Percentiles rank a stretch among this genome's conserved stretches.
These are phyloP conservation scores for Pocillopora verrucosa DNA, from an alignment of 64 coral and sea anemone genomes.

Conservation along the genomic window DNA sequence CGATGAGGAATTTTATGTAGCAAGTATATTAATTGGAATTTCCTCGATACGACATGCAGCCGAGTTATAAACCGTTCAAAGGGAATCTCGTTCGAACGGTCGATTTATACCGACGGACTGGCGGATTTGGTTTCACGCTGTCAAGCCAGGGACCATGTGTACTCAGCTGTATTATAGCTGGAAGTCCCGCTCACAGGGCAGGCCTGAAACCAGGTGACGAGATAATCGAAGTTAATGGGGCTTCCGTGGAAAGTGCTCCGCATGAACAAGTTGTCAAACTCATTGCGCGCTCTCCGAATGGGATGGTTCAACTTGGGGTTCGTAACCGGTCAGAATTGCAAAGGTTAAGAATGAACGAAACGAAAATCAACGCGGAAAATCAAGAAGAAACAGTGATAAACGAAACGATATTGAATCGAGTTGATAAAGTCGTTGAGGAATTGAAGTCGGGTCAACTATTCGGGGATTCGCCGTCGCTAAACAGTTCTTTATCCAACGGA, in stretches of 20 bases:
- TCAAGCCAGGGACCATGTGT: constrained; percentile 92
- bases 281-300: constrained; percentile 76
- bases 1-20: constrained; percentile 25
- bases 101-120: constrained; percentile 61
- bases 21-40: constrained; percentile 32
- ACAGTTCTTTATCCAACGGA: constrained; percentile 41
- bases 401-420: constrained; percentile 82
- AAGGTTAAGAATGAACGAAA: constrained; percentile 1
- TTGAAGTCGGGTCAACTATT: constrained; percentile 77
- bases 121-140: constrained; percentile 93
- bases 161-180: constrained; percentile 84
- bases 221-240: constrained; percentile 86
- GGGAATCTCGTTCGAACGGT: constrained; percentile 42
- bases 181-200: constrained; percentile 90
- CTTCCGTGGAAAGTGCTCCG: constrained; percentile 66
- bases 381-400: constrained; percentile 69
- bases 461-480: constrained; percentile 22
- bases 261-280: constrained; percentile 94
- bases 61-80: background rate
- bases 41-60: constrained; percentile 17
- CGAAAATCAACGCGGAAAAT: constrained; percentile 15
- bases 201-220: constrained; percentile 87
- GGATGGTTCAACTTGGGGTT: constrained; percentile 70
- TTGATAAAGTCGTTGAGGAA: constrained; percentile 93
- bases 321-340: constrained; percentile 46